Conservation (phyloP, 2,888 invertebrate genomes). For the Branchellion lobata region DNA sequence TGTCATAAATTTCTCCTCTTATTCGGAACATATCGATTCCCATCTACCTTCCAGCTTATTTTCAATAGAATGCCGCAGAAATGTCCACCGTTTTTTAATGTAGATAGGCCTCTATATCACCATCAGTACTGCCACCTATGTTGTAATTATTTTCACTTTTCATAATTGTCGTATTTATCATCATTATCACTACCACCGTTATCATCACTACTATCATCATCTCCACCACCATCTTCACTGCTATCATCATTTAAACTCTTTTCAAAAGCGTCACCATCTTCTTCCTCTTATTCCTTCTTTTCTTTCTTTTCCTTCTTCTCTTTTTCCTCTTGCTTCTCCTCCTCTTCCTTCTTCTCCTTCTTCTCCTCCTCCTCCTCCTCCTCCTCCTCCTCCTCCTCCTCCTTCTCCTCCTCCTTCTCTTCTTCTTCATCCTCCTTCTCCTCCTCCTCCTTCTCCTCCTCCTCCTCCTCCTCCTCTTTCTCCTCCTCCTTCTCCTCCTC, state of each 20-base stretch:
- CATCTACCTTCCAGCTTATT: too few relatives aligned
- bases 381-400: neutral
- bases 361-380: slow-evolving; percentile 1
- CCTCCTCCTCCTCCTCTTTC: slow-evolving; percentile 4
- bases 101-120: too few relatives aligned
- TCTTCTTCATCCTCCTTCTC: too few relatives aligned
- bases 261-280: neutral
- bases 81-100: too few relatives aligned
- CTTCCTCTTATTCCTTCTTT: too few relatives aligned
- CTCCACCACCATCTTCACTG: neutral
- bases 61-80: too few relatives aligned
- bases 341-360: neutral
- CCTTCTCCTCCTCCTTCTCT: neutral
- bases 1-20: too few relatives aligned
- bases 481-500: neutral
- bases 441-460: slow-evolving; percentile 33
- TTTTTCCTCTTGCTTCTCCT: too few relatives aligned
- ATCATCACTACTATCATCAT: neutral
- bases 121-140: too few relatives aligned
- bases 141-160: neutral
- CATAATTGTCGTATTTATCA: neutral
- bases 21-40: too few relatives aligned
- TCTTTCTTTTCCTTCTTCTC: too few relatives aligned
- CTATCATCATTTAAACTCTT: neutral
- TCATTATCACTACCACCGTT: neutral